A percentile compares a stretch with the other conserved stretches of the same genome.
Conservation (phyloP, 2,113 vertebrate species). For the Cygnus atratus region DNA sequence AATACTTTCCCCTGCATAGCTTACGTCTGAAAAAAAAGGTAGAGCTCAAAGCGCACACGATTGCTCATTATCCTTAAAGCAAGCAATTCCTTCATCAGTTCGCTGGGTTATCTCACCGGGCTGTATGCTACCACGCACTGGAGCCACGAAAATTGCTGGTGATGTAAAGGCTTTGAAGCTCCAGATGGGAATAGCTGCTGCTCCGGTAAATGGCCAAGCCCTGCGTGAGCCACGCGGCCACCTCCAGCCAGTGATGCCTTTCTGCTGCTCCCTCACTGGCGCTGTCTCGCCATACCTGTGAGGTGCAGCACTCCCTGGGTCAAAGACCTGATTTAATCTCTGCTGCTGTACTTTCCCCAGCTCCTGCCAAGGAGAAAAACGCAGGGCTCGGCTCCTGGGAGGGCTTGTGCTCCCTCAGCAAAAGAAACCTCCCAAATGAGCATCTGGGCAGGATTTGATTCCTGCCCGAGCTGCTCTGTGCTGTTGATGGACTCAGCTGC, state of each 20-base stretch:
- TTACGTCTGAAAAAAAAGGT: neutral
- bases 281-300: neutral
- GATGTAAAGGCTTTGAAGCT: constrained; percentile 2
- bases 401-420: neutral
- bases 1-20: neutral
- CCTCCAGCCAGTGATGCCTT: accelerated
- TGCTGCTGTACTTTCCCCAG: neutral
- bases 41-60: accelerated
- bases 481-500: constrained; percentile 13
- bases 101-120: accelerated
- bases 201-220: neutral
- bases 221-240: neutral
- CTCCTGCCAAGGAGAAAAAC: neutral
- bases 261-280: neutral
- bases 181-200: neutral
- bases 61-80: accelerated
- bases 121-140: neutral
- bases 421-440: neutral
- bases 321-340: neutral
- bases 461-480: neutral
- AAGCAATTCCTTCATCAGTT: neutral
- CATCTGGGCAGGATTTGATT: neutral
- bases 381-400: neutral
- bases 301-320: neutral
- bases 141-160: neutral